Conservation (phyloP, 2,113 vertebrate species). For the Caranx ignobilis region DNA sequence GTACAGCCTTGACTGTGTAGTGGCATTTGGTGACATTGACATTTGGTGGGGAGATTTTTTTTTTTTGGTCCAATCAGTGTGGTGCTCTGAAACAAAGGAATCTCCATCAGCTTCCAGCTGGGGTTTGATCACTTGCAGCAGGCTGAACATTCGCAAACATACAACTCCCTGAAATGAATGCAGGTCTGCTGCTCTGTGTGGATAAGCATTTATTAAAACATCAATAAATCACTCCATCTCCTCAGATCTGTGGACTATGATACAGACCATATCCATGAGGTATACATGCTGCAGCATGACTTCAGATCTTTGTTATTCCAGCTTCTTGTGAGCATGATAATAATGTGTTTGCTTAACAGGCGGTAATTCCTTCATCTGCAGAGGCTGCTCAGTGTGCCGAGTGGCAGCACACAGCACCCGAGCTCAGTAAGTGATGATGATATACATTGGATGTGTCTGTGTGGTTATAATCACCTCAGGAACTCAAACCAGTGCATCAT, state of each 20-base stretch:
- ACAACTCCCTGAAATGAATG: background rate
- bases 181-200: background rate
- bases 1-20: too few relatives aligned
- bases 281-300: background rate
- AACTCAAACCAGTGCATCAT: conserved; percentile 22
- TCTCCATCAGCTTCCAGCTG: conserved; percentile 18
- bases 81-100: conserved; percentile 3
- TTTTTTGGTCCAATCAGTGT: background rate
- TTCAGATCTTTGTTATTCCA: background rate
- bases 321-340: conserved; percentile 7
- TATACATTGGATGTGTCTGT: conserved; percentile 15
- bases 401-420: conserved; percentile 3
- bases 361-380: conserved; percentile 10
- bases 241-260: background rate
- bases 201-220: background rate
- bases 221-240: background rate
- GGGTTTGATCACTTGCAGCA: background rate
- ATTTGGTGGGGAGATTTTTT: too few relatives aligned
- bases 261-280: background rate
- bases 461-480: conserved; percentile 48
- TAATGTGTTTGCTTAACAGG: conserved; percentile 40
- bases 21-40: too few relatives aligned
- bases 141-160: background rate
- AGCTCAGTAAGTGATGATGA: conserved; percentile 38
- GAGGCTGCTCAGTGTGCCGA: conserved; percentile 18